Base-by-base conservation (phyloP, 2,888 invertebrate species). In the Adela reaumurella region DNA sequence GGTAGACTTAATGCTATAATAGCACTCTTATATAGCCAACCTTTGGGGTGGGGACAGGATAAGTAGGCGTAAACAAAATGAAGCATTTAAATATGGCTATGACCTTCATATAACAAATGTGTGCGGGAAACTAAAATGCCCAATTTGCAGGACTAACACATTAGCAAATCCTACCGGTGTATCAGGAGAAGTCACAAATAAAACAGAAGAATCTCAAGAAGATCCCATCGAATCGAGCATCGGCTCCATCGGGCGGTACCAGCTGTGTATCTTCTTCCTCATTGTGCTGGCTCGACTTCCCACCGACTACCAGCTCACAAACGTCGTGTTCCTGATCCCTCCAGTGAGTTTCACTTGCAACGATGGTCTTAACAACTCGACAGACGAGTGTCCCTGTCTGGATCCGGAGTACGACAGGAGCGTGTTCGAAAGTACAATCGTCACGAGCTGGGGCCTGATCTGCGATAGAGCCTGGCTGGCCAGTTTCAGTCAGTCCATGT, bases 381-480 rank as follows among this genome's bases (percentile, higher is more conserved):
- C 74, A 1, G 76, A 74, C 50, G 53, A 63, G 48, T 77, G 77
- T 51, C 77, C 77, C 0, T 77, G 76, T 58, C 54, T 58, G 10
- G 63, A 68, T 46, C 70, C 86, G 70, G 47, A 80, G 29, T 85
- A 82, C 54, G 82, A 85, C 53, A 65, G 66, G 17, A 78, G 67
- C 43, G 63, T 71, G 6, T 82, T 85, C 47, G 61, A 65, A 4
- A 81, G 74, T 55, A 85, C 84, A 1, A 83, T 85, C 8, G 77
- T 81, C 1, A 82, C 76, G 10, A 76, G 86, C 68, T 86, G 83
- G 82, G 58, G 83, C 57, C 68, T 86, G 29, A 83, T 86, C 50
- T 86, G 86, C 55, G 80, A 81, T 20, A 70, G 69, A 52, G 65
- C 68, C 48, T 74, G 74, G 53, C 58, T 84, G 43, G 77, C 81